These are phyloP conservation scores for Stichodactyla helianthus DNA, from an alignment of 64 coral and sea anemone genomes.

Conservation along the genomic window DNA sequence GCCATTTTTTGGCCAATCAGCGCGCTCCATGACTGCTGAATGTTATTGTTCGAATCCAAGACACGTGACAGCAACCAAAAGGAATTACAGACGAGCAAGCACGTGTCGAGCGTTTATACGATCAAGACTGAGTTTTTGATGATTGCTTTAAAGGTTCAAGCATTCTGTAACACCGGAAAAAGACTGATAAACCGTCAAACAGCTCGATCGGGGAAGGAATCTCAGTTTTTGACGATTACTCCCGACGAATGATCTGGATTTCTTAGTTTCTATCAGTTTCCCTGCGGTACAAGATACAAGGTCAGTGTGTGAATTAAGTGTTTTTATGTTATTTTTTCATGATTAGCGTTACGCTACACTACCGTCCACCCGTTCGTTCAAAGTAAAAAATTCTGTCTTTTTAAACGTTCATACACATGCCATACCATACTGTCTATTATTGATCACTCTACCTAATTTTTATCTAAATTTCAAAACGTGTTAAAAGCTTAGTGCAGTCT, in stretches of 20 bases:
- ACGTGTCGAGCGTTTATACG: neutral
- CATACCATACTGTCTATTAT: neutral
- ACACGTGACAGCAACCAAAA: neutral
- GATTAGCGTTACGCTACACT: neutral
- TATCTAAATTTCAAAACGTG: slow-evolving; percentile 4
- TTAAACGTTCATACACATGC: neutral
- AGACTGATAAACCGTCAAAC: neutral
- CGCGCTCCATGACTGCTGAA: slow-evolving; percentile 13
- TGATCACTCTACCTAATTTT: neutral
- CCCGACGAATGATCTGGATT: neutral
- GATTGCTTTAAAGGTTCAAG: slow-evolving; percentile 4
- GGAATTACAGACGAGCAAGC: neutral
- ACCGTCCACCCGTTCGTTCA: no score
- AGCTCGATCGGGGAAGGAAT: neutral
- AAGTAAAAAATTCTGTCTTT: neutral
- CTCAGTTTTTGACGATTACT: neutral
- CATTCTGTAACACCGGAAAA: neutral
- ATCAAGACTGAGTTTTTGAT: neutral
- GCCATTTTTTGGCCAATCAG: neutral
- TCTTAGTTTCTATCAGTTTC: neutral
- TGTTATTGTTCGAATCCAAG: neutral
- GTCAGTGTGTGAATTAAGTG: neutral
- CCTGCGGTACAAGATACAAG: neutral
- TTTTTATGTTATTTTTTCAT: neutral
- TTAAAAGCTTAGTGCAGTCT: neutral